These are phyloP conservation scores for Lypha dubia DNA, from an alignment of 2,888 invertebrate species.

Conservation along the genomic window DNA sequence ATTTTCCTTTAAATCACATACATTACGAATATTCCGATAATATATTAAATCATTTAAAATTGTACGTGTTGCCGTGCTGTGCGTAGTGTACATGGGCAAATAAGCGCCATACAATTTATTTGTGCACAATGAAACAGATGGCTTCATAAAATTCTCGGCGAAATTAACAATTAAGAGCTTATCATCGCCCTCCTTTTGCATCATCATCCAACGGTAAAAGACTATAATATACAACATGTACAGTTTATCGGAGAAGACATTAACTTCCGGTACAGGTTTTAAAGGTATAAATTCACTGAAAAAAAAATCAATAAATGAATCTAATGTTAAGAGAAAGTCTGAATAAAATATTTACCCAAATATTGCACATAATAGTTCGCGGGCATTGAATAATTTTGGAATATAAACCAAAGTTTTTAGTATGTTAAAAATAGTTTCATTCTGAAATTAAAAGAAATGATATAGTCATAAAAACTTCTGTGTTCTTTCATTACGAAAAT, in stretches of 20 bases:
- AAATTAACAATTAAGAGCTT: conserved; percentile 75
- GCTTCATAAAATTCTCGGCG: conserved; percentile 77
- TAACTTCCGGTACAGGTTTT: conserved; percentile 51
- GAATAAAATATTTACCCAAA: conserved; percentile 74
- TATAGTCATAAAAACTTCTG: no score
- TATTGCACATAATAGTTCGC: conserved; percentile 75
- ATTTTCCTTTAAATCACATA: conserved; percentile 59
- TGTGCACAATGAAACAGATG: conserved; percentile 73
- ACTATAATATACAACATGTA: conserved; percentile 78
- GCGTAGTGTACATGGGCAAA: conserved; percentile 75
- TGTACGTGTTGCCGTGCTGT: conserved; percentile 75
- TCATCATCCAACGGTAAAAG: conserved; percentile 77
- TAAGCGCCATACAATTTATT: conserved; percentile 74
- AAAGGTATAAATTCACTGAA: conserved; percentile 62
- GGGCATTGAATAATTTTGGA: conserved; percentile 77
- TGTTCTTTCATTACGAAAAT: background rate
- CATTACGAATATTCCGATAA: conserved; percentile 73
- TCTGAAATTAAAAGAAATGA: conserved; percentile 25
- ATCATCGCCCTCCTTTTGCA: conserved; percentile 74
- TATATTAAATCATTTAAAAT: conserved; percentile 75
- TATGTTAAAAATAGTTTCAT: conserved; percentile 56
- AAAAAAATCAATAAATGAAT: conserved; percentile 2
- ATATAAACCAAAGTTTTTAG: conserved; percentile 73
- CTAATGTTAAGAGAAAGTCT: background rate
- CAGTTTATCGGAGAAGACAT: conserved; percentile 76